phyloP scores from a whole-genome alignment of 2,113 vertebrate species.

The Pelusios castaneus region DNA sequence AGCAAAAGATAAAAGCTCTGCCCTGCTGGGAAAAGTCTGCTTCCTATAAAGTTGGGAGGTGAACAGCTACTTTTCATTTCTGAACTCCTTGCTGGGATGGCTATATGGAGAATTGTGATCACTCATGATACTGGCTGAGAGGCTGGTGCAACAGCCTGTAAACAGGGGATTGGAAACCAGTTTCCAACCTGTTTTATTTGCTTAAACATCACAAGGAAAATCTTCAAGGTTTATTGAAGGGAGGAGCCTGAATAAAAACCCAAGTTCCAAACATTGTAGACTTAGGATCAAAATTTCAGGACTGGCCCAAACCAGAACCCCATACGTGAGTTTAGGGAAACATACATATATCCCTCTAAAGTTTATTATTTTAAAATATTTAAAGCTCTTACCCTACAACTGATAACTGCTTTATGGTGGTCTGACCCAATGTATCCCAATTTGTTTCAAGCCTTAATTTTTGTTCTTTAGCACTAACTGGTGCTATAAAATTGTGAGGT shows the following conservation, averaged over 20 bases:
- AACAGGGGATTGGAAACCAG: background rate
- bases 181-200: background rate
- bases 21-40: slow-evolving; percentile 11
- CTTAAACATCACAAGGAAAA: slow-evolving; percentile 27
- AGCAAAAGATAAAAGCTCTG: background rate
- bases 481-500: background rate
- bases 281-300: background rate
- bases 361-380: background rate
- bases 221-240: background rate
- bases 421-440: background rate
- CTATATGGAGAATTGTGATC: background rate
- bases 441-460: background rate
- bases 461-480: background rate
- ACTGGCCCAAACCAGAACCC: background rate
- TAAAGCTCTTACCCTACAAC: background rate
- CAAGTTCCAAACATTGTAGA: background rate
- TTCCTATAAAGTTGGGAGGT: background rate
- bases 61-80: slow-evolving; percentile 31
- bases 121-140: background rate
- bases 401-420: background rate
- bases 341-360: background rate
- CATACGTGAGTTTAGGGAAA: background rate
- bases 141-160: background rate
- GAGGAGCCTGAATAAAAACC: background rate
- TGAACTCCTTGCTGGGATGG: background rate